phyloP scores from a whole-genome alignment of 2,888 invertebrate genomes.

The Epiblema foenella region DNA sequence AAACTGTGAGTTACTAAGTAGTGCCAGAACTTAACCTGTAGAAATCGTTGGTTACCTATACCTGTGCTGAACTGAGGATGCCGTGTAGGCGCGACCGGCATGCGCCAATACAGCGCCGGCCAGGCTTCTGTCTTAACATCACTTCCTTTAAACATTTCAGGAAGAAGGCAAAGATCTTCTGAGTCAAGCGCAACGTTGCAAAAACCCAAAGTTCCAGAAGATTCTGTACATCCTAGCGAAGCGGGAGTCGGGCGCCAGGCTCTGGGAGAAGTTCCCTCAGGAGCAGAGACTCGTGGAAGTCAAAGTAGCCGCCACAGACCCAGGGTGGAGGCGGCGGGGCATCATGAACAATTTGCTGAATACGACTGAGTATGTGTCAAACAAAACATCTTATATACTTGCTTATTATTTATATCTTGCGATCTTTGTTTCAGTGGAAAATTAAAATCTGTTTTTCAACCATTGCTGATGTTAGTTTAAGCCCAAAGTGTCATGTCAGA shows the following conservation, averaged over 20 bases:
- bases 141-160: constrained; percentile 50
- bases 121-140: background rate
- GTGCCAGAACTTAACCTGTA: no score
- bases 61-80: no score
- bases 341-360: constrained; percentile 87
- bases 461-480: no score
- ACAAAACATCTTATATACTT: background rate
- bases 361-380: constrained; percentile 85
- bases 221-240: constrained; percentile 86
- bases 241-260: constrained; percentile 83
- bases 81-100: no score
- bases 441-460: no score
- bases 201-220: constrained; percentile 86
- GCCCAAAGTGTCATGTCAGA: no score
- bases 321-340: constrained; percentile 87
- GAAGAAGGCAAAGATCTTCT: constrained; percentile 66
- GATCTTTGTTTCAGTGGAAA: no score
- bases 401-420: no score
- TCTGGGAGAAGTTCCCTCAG: constrained; percentile 84
- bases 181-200: constrained; percentile 78
- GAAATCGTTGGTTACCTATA: no score
- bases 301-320: constrained; percentile 88
- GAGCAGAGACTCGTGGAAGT: constrained; percentile 84
- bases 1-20: no score
- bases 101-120: no score